These are phyloP conservation scores for Argyresthia albistria DNA, from an alignment of 2,888 invertebrate species.

Conservation along the genomic window DNA sequence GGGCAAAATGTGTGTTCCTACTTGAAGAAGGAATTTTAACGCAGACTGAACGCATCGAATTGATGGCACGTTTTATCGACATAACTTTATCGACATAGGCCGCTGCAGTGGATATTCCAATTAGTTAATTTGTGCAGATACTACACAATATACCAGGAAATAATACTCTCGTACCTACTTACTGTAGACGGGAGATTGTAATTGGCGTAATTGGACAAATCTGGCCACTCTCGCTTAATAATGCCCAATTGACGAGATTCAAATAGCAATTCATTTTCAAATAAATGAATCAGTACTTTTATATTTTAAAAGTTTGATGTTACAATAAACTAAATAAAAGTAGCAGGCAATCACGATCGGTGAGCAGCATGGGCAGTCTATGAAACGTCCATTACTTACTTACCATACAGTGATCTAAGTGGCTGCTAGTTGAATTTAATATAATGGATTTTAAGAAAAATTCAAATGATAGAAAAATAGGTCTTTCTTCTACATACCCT, in stretches of 20 bases:
- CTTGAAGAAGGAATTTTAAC: no score
- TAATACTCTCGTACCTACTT: constrained; percentile 50
- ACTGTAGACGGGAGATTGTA: constrained; percentile 58
- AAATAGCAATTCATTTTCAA: constrained; percentile 65
- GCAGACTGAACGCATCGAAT: no score
- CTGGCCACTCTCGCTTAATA: constrained; percentile 62
- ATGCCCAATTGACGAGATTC: constrained; percentile 64
- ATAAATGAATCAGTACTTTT: constrained; percentile 62
- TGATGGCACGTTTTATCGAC: neutral
- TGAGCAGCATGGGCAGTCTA: no score
- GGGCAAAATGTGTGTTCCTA: no score
- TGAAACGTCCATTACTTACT: no score
- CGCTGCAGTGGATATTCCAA: constrained; percentile 28
- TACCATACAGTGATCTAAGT: no score
- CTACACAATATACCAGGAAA: constrained; percentile 67
- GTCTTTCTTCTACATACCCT: no score
- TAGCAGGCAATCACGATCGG: no score
- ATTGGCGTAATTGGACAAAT: constrained; percentile 71
- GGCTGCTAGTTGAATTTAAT: no score
- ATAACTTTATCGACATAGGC: constrained; percentile 12
- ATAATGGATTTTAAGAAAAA: no score
- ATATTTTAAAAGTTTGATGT: constrained; percentile 42
- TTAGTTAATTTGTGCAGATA: constrained; percentile 70
- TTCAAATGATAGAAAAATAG: no score
- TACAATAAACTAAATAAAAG: constrained; percentile 8